Base-by-base conservation (phyloP, 2,797 vertebrate species). In the Amblyraja radiata region DNA sequence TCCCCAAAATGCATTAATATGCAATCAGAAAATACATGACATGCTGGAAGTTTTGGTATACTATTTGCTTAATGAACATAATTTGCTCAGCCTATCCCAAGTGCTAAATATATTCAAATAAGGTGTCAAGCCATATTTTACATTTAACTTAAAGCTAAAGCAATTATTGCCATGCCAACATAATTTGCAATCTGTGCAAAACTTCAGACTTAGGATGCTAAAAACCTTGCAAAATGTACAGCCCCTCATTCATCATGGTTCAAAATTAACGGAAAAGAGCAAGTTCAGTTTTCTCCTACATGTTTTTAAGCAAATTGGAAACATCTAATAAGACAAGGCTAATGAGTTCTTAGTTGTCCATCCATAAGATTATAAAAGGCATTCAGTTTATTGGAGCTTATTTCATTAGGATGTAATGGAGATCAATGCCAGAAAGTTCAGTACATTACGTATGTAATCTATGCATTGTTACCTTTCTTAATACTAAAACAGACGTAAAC, bases 211-310 rank as follows among this genome's bases (percentile, higher is more conserved):
- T 32, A 16, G 54, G 61, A 65, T 88, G 61, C 6, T 65, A 65
- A 88, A 88, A 65, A 2, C 61, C 6, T 32, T 65, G 28, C 61
- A 65, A 65, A 36, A 65, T 88, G 1, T 14, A 88, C 13, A 88
- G 58, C 84, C n/a, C 84, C 61, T 88, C 84, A 65, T 65, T 88
- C 84, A 88, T 88, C 61, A 88, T 88, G 84, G 58, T 88, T 88
- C 84, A 88, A 88, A 61, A 88, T 14, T 10, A 32, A 63, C 6
- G 6, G 28, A 88, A 65, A 32, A 65, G 46, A 61, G 14, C 58
- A 65, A 86, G 28, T 63, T 88, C n/a, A 32, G 0, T 88, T 25
- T 65, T n/a, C 61, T 32, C 21, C 14, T 65, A 13, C n/a, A 88
- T 16, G 8, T 32, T 65, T 32, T 32, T 21, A 18, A 65, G 18